Base-by-base conservation (phyloP, 2,797 vertebrate species). In the Myotis vivesi region DNA sequence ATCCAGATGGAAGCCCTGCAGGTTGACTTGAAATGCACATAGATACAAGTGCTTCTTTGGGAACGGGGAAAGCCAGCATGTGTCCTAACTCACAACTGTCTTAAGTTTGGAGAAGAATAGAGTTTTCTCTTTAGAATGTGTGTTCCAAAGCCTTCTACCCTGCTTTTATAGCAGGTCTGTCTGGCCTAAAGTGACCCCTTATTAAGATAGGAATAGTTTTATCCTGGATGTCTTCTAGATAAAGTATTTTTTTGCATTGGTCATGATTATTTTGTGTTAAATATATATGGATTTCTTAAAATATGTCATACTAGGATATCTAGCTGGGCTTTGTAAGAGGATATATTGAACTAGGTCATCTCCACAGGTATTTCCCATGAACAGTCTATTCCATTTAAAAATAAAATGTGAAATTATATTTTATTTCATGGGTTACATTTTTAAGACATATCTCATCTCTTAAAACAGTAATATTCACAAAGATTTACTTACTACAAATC, bases 221-320 rank as follows among this genome's bases (percentile, higher is more conserved):
- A 64, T 77, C 41, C 4, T 23, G 28, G 2, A 22, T 44, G 73
- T 19, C 19, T 75, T 92, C 33, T 59, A 38, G 51, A 49, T 90
- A 73, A 86, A 85, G 23, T 80, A 55, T 33, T 33, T 9, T 82
- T 66, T 62, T 15, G 3, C 53, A 71, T 57, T 76, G 13, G n/a
- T 71, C 36, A 46, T 84, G 17, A 16, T 89, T 86, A 59, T 87
- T 96, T 94, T 93, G 25, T 82, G 55, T 92, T 92, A 90, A 93
- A 55, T 57, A 64, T 88, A 51, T 89, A 16, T 23, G 17, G 15
- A 83, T 53, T 64, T 76, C 68, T 94, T 77, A 93, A 49, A 82
- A 82, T 79, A 68, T 53, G 20, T 64, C 38, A 3, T 62, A 19
- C 38, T 80, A 82, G 8, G 15, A 53, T 71, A 76, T 59, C 20